Evolutionary conservation across 2,888 invertebrate genomes (phyloP).

Genomic region (Spisula subtruncata): DNA sequence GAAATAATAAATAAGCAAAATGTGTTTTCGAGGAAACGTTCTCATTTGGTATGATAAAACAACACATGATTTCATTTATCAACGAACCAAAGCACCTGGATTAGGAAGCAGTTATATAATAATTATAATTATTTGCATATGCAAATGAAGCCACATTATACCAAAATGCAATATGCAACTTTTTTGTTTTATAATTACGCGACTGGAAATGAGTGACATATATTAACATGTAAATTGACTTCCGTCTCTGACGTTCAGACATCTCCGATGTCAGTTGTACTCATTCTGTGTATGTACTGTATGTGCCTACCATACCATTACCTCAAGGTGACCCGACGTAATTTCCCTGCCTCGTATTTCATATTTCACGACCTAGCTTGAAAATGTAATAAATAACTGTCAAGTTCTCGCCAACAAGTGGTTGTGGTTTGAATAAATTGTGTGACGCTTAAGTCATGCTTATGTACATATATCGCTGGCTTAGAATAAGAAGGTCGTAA

Average conservation of each 20-base stretch:
- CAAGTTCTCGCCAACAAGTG: neutral
- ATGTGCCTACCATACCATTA: neutral
- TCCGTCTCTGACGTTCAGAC: neutral
- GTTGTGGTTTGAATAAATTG: neutral
- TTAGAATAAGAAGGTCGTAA: no score
- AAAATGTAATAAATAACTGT: neutral
- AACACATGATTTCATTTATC: neutral
- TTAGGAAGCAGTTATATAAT: neutral
- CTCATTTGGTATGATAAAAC: neutral
- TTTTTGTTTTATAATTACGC: neutral
- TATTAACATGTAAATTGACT: conserved; percentile 1
- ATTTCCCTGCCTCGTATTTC: neutral
- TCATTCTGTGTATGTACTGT: neutral
- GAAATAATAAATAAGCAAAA: neutral
- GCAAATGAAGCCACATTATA: neutral
- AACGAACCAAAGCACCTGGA: neutral
- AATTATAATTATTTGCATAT: no score
- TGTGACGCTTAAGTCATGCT: neutral
- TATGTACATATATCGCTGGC: no score
- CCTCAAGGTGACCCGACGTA: neutral
- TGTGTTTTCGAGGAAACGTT: neutral
- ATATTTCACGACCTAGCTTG: neutral
- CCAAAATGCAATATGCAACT: neutral
- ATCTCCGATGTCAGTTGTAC: neutral
- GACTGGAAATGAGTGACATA: conserved; percentile 2